Evolutionary conservation across 2,888 invertebrate genomes (phyloP), one percentile per base, ranked within the genome.

Genomic region (Dicranocentrus wangi): DNA sequence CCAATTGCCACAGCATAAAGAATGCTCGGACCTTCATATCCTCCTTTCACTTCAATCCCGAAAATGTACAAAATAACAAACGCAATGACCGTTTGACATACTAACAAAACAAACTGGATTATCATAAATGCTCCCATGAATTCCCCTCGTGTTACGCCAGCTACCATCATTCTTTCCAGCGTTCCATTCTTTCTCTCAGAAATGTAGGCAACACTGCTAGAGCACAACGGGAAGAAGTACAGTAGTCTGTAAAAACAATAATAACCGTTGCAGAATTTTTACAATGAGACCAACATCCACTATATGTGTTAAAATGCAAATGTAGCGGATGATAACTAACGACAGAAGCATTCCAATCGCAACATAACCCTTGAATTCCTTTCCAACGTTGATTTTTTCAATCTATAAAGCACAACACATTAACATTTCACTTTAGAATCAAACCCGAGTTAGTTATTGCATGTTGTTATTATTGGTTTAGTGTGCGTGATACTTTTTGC

Each of bases 141-240:
- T n/a, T 55, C 55, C 3, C 5, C 23, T 3, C 7, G 21, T 1
- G 55, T 55, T 7, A 55, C 55, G 2, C 55, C 55, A 55, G 55
- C 23, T 3, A 55, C 55, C 19, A 55, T 55, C 55, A 55, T 55
- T 15, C 55, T 7, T 21, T 55, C 55, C 19, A 55, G 8, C 1
- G 55, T 55, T n/a, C 55, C 55, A 55, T 21, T 55, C 15, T 21
- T 55, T n/a, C 55, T 7, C 15, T 55, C 55, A 5, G 21, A 8
- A 21, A 55, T 55, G 55, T 21, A 55, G 5, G 55, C 7, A 21
- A 55, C n/a, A n/a, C 55, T 23, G 15, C 55, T 55, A 1, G 21
- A 55, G 23, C 55, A 55, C 21, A 55, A 23, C 5, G 55, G 19
- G 55, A 55, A 55, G 55, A 55, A 55, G 15, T 23, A 55, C 23